phyloP scores from a whole-genome alignment of 1,140 invertebrate species.

The Leptinotarsa lineolata region DNA sequence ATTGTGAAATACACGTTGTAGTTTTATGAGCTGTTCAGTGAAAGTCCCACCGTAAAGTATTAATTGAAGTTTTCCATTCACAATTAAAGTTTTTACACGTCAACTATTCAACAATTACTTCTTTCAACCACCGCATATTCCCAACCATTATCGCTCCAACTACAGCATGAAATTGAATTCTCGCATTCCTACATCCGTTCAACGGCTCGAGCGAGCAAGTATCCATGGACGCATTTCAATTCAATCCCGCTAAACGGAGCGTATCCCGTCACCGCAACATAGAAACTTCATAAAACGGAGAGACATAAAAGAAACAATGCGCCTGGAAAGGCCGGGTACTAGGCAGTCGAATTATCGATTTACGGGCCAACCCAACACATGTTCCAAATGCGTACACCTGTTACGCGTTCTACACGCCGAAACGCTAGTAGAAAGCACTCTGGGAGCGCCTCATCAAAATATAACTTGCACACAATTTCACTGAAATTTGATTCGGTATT shows the following conservation, averaged over 20 bases:
- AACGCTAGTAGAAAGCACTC: too few species aligned
- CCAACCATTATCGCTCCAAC: too few species aligned
- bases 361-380: constrained; percentile 16
- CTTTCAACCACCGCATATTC: too few species aligned
- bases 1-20: too few species aligned
- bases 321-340: background rate
- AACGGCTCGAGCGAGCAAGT: background rate
- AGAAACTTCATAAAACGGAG: background rate
- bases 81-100: too few species aligned
- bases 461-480: background rate
- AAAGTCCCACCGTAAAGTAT: too few species aligned
- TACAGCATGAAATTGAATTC: too few species aligned
- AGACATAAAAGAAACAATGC: background rate
- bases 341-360: background rate
- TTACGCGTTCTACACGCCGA: background rate
- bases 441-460: background rate
- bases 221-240: background rate
- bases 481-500: constrained; percentile 1
- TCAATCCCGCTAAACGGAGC: background rate
- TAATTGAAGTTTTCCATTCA: too few species aligned
- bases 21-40: too few species aligned
- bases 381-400: constrained; percentile 25
- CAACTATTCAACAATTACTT: too few species aligned
- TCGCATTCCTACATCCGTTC: background rate
- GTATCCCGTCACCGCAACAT: background rate